A percentile compares a stretch with the other conserved stretches of the same genome.
Evolutionary conservation across 2,113 vertebrate genomes (phyloP).

Genomic region (Glaucidium brasilianum): DNA sequence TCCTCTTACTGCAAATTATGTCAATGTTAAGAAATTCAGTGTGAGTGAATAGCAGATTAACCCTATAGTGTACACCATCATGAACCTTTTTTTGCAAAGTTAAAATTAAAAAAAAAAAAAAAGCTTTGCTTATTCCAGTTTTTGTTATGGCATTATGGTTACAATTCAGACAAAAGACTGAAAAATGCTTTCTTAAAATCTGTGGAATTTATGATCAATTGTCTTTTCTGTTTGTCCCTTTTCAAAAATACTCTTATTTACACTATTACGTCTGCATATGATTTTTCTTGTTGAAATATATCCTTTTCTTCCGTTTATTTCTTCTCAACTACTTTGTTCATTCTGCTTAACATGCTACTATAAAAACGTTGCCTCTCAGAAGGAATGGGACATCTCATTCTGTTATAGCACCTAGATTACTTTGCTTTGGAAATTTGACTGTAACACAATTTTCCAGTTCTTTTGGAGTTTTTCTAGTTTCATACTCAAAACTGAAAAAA

Average conservation of each 20-base stretch:
- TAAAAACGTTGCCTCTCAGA: not conserved
- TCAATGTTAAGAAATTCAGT: not conserved
- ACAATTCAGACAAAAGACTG: not conserved
- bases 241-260: not conserved
- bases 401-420: not conserved
- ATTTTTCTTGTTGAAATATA: not conserved
- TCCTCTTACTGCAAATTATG: not conserved
- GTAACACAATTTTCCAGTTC: not conserved
- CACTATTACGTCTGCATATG: not conserved
- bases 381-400: not conserved
- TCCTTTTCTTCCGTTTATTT: not conserved
- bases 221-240: not conserved
- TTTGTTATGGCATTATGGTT: not conserved
- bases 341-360: not conserved
- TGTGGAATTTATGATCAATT: not conserved
- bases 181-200: not conserved
- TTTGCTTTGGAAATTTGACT: not conserved
- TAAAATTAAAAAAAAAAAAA: not conserved
- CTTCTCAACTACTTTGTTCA: not conserved
- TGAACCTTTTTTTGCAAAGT: not conserved
- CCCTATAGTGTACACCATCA: not conserved
- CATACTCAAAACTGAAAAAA: not conserved
- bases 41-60: not conserved
- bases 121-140: accelerated
- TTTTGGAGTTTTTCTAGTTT: not conserved